phyloP scores from a whole-genome alignment of 2,113 vertebrate genomes.

The Amphiprion ocellaris region DNA sequence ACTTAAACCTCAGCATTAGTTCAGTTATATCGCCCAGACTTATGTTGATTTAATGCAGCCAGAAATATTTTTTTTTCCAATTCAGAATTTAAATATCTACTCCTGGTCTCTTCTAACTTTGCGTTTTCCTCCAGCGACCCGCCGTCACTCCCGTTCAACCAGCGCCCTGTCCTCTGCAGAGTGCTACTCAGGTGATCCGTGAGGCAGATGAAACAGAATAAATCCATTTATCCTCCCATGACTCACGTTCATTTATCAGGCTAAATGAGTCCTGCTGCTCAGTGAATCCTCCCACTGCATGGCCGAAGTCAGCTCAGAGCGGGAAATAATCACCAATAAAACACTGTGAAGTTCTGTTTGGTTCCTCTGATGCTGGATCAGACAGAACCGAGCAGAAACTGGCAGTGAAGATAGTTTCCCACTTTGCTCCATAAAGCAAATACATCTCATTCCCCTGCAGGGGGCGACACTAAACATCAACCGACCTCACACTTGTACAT shows the following conservation, averaged over 20 bases:
- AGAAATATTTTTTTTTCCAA: too few species aligned
- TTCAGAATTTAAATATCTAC: too few species aligned
- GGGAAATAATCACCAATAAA: slow-evolving; percentile 4
- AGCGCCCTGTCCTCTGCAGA: slow-evolving; percentile 92
- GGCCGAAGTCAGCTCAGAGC: background rate
- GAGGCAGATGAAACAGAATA: background rate
- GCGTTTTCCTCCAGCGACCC: slow-evolving; percentile 86
- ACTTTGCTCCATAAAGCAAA: background rate
- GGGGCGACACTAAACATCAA: background rate
- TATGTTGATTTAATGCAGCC: too few species aligned
- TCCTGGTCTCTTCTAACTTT: slow-evolving; percentile 23
- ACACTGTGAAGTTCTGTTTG: too few species aligned
- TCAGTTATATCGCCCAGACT: too few species aligned
- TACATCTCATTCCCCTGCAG: slow-evolving; percentile 16
- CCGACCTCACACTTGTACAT: background rate
- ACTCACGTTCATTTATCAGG: background rate
- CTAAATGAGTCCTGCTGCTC: background rate
- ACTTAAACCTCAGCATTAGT: too few species aligned
- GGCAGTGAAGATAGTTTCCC: background rate
- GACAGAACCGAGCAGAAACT: too few species aligned
- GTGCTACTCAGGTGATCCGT: slow-evolving; percentile 92
- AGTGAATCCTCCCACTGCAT: slow-evolving; percentile 31
- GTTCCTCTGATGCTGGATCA: too few species aligned
- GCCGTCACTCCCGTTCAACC: slow-evolving; percentile 93
- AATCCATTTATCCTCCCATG: background rate